Conservation (phyloP, 2,113 vertebrate species). For the Thermophis baileyi region DNA sequence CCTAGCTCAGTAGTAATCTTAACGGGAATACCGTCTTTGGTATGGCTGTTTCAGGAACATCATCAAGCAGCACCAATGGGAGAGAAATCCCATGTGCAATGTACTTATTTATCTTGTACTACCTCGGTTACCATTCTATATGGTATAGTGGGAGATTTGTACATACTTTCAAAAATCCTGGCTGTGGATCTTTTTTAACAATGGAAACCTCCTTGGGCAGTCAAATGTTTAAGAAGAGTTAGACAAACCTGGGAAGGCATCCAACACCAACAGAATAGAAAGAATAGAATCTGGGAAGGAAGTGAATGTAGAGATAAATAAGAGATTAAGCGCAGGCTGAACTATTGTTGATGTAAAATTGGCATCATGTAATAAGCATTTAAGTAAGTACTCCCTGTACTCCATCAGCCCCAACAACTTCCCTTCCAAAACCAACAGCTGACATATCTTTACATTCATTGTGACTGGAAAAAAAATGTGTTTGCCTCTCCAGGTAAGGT, state of each 20-base stretch:
- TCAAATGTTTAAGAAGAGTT: constrained; percentile 12
- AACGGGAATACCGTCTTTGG: not conserved
- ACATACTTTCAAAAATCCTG: not conserved
- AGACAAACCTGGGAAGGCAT: not conserved
- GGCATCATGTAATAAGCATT: constrained; percentile 5
- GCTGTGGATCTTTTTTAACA: not conserved
- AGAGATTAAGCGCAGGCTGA: not conserved
- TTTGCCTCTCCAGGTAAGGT: constrained; percentile 10
- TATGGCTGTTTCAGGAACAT: not conserved
- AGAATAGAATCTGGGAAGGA: constrained; percentile 9
- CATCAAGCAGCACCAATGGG: not conserved
- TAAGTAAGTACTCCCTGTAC: constrained; percentile 34
- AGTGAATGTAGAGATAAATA: not conserved
- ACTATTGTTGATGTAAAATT: constrained; percentile 11
- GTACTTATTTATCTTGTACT: not conserved
- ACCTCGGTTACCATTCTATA: not conserved
- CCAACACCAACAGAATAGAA: not conserved
- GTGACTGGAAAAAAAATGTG: not conserved
- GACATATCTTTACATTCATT: not conserved
- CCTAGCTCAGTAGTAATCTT: not conserved
- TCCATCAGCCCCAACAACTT: constrained; percentile 11
- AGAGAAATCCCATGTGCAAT: not conserved
- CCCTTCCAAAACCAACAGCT: constrained; percentile 5
- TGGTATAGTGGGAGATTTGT: not conserved
- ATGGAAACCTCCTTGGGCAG: not conserved